Conservation (phyloP, 2,888 invertebrate genomes). For the Hemistola chrysoprasaria region DNA sequence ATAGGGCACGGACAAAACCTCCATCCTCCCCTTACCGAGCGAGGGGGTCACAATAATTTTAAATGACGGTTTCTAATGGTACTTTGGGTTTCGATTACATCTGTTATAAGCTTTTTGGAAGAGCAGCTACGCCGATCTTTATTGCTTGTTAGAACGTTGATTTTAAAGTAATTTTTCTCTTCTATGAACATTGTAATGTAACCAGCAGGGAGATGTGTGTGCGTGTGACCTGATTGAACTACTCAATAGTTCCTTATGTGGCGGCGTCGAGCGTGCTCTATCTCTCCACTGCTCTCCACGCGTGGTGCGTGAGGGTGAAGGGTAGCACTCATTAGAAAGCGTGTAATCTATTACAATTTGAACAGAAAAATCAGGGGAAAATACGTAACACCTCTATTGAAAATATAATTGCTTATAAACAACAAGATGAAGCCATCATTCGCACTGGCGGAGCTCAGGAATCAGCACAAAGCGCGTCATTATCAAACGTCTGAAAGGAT, state of each 20-base stretch:
- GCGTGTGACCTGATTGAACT: constrained; percentile 27
- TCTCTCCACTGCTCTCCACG: constrained; percentile 15
- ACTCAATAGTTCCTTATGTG: constrained; percentile 26
- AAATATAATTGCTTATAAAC: constrained; percentile 1
- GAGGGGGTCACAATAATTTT: constrained; percentile 6
- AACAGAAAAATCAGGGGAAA: background rate
- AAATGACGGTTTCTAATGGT: constrained; percentile 22
- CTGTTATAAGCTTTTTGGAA: too few species aligned
- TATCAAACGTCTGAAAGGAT: constrained; percentile 24
- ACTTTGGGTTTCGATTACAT: constrained; percentile 20
- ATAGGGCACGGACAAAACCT: constrained; percentile 32
- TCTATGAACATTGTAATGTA: too few species aligned
- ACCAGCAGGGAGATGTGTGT: constrained; percentile 4
- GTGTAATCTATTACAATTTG: too few species aligned
- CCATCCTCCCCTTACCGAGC: constrained; percentile 1
- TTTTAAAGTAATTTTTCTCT: too few species aligned
- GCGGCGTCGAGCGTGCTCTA: constrained; percentile 23
- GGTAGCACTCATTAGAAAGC: background rate
- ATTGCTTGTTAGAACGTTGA: too few species aligned
- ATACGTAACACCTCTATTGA: background rate
- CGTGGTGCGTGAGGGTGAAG: constrained; percentile 8
- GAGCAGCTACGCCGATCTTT: too few species aligned
- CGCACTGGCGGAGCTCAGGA: constrained; percentile 14
- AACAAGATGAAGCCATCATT: constrained; percentile 15
- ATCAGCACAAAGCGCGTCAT: constrained; percentile 23